Conservation (phyloP, 2,888 invertebrate genomes). For the Priocnemis perturbator region DNA sequence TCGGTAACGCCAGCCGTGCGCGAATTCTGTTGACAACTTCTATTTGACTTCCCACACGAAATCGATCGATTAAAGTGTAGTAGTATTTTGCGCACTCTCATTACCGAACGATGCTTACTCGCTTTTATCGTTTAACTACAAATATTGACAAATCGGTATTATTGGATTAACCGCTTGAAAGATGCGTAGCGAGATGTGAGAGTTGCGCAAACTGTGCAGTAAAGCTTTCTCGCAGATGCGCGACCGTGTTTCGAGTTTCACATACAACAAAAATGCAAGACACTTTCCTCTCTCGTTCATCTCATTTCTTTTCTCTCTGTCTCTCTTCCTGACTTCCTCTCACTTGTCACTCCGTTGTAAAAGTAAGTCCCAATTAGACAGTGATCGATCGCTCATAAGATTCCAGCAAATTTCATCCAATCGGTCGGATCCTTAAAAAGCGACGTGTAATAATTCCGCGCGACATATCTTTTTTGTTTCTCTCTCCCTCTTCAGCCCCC, state of each 20-base stretch:
- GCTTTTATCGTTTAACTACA: no score
- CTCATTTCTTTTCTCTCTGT: constrained; percentile 7
- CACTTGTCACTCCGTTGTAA: constrained; percentile 6
- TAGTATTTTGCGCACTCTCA: no score
- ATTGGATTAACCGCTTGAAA: no score
- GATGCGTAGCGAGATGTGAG: no score
- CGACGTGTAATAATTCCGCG: constrained; percentile 10
- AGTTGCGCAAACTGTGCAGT: no score
- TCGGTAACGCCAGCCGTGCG: constrained; percentile 2
- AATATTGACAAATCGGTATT: no score
- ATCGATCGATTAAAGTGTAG: constrained; percentile 13
- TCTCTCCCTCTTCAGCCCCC: neutral
- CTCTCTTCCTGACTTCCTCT: neutral
- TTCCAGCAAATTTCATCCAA: no score
- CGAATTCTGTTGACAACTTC: constrained; percentile 17
- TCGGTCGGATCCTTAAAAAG: neutral
- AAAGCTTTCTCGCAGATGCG: no score
- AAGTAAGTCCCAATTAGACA: constrained; percentile 11
- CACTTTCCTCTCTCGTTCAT: no score
- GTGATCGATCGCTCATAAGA: neutral
- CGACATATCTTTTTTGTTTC: constrained; percentile 20
- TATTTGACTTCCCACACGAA: constrained; percentile 13
- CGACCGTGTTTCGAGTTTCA: no score
- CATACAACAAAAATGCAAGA: no score
- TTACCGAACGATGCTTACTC: no score